phyloP scores from a whole-genome alignment of 2,797 vertebrate species.

The Pristis pectinata region DNA sequence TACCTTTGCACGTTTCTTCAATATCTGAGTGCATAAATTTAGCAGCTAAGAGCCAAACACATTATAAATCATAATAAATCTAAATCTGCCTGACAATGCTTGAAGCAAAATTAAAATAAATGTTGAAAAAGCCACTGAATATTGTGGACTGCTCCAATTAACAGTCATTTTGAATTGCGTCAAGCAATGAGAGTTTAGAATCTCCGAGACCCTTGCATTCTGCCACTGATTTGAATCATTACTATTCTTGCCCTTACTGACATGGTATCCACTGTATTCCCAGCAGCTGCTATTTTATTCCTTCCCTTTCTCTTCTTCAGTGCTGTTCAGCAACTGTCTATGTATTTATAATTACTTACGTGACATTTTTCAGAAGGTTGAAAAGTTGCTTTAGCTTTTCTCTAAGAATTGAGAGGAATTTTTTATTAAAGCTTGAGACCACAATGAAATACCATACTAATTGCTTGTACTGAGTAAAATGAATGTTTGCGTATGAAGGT shows the following conservation, averaged over 20 bases:
- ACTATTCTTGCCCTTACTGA: not conserved
- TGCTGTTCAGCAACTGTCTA: not conserved
- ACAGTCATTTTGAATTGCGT: not conserved
- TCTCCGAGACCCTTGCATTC: not conserved
- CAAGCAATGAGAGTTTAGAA: not conserved
- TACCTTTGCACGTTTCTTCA: not conserved
- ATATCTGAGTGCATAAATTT: not conserved
- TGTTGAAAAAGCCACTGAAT: not conserved
- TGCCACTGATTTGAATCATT: not conserved
- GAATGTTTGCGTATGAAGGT: not conserved
- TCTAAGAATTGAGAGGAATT: not conserved
- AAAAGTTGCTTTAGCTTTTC: not conserved
- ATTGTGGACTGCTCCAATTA: not conserved
- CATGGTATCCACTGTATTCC: not conserved
- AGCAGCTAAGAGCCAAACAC: not conserved
- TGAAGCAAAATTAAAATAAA: not conserved
- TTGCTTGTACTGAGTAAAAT: not conserved
- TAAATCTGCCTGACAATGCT: not conserved
- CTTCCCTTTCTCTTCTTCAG: not conserved
- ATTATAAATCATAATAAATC: not conserved
- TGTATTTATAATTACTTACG: not conserved
- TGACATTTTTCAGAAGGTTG: not conserved
- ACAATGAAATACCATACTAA: not conserved
- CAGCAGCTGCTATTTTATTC: conserved; percentile 1
- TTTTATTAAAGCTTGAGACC: not conserved